A percentile compares a stretch with the other conserved stretches of the same genome.
These are phyloP conservation scores for Colletes gigas DNA, from an alignment of 1,140 invertebrate species.

Conservation along the genomic window DNA sequence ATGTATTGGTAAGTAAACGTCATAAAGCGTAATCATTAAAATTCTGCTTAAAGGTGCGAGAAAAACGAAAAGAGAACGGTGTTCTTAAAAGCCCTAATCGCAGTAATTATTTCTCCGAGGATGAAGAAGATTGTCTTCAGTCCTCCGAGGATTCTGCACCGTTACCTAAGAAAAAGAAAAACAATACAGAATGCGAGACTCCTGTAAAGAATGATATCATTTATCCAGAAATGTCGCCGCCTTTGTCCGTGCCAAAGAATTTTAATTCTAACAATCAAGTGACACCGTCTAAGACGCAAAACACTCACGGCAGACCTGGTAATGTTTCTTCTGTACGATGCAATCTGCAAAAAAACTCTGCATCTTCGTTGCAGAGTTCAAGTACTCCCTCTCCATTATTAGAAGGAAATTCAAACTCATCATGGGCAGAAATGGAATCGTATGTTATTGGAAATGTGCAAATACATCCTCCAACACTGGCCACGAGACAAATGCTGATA, in stretches of 20 bases:
- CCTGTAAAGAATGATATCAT: constrained; percentile 69
- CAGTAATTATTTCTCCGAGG: constrained; percentile 62
- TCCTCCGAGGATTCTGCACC: constrained; percentile 65
- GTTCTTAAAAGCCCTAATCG: constrained; percentile 60
- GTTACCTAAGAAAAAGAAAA: constrained; percentile 71
- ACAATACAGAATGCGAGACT: constrained; percentile 58
- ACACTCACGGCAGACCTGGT: constrained; percentile 36
- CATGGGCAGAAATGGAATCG: constrained; percentile 94
- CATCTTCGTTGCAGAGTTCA: constrained; percentile 45
- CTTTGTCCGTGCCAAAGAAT: constrained; percentile 70
- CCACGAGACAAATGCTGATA: constrained; percentile 95
- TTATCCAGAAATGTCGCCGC: constrained; percentile 75
- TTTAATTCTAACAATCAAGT: constrained; percentile 52
- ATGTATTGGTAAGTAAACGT: too few relatives aligned
- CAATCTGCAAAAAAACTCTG: constrained; percentile 53
- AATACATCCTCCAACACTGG: constrained; percentile 92
- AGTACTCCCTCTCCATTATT: constrained; percentile 61
- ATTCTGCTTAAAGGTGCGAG: constrained; percentile 42
- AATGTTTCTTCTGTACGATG: constrained; percentile 57
- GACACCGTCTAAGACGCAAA: constrained; percentile 60
- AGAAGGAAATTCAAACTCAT: constrained; percentile 87
- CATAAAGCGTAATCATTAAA: not conserved
- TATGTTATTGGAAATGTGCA: constrained; percentile 93
- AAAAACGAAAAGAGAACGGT: constrained; percentile 71
- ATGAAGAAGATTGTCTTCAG: constrained; percentile 62